Base-by-base conservation (phyloP, 1,140 invertebrate species). In the Ooceraea biroi region DNA sequence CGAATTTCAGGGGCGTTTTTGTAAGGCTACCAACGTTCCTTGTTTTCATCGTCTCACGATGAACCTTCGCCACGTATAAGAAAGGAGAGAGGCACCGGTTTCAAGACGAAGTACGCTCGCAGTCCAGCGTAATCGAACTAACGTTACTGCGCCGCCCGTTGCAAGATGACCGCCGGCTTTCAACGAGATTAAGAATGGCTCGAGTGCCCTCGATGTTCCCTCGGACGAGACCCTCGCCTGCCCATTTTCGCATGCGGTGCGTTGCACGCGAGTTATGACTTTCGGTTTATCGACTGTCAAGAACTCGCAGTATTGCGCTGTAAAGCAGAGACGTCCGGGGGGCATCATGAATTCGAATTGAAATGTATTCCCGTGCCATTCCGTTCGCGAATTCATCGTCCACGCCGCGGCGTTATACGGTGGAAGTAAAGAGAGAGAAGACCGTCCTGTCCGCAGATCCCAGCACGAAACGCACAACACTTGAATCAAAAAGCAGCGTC, bases 121-220 rank as follows among this genome's bases (percentile, higher is more conserved):
- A 73, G 58, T 41, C 27, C 52, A 41, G 22, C 60, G 89, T 92
- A 46, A 91, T 92, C 83, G 87, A 90, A 85, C 85, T 50, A 87
- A 30, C 78, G 87, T 89, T 91, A 84, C 83, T 36, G 80, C 88
- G 87, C 87, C 63, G 86, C 88, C 25, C 85, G 88, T 90, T 89
- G 88, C 85, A 78, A 90, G 93, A 93, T 92, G 90, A 91, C 90
- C 87, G 84, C 85, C 86, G 86, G 91, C 91, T 93, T 93, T 93
- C 89, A 92, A 84, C 89, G 84, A 85, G 89, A 92, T 93, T 92
- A 93, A 92, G 89, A 92, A 92, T 90, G 89, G 85, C 86, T 87
- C 86, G 84, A 88, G 82, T 89, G 85, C 86, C 76, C 36, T 36
- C 63, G 44, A 14, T 78, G 85, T 83, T 85, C 69, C 36, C 83